A percentile compares a stretch with the other conserved stretches of the same genome.
Conservation (phyloP, 1,140 invertebrate species). For the Bombus sylvicola region DNA sequence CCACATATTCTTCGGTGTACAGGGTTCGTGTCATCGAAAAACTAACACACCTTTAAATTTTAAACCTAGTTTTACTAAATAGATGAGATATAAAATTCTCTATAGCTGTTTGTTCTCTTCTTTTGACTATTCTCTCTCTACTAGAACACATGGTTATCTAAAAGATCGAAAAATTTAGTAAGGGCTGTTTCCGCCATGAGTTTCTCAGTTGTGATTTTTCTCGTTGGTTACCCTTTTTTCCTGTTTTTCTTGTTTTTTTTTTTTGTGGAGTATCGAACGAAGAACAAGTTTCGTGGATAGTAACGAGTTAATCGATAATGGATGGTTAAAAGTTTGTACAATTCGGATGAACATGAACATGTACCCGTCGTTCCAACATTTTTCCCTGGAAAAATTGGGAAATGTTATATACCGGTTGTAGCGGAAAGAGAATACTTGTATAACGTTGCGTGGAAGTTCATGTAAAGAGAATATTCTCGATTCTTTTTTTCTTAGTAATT, state of each 20-base stretch:
- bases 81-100: too few species aligned
- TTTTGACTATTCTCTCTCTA: too few species aligned
- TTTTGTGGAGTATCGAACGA: not conserved
- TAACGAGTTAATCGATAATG: not conserved
- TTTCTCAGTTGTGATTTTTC: not conserved
- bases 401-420: not conserved
- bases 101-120: too few species aligned
- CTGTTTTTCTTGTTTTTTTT: not conserved
- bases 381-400: not conserved
- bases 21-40: not conserved
- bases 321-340: not conserved
- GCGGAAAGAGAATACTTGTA: not conserved
- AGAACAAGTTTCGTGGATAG: not conserved
- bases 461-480: too few species aligned
- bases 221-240: too few species aligned
- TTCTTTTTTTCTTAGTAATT: not conserved
- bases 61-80: too few species aligned
- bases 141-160: too few species aligned
- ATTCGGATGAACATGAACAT: not conserved
- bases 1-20: slow-evolving; percentile 20
- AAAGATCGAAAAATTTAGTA: not conserved
- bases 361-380: not conserved
- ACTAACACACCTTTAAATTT: too few species aligned
- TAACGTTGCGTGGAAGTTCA: not conserved
- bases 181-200: not conserved